These are phyloP conservation scores for Xanthia togata DNA, from an alignment of 2,888 invertebrate species.

Conservation along the genomic window DNA sequence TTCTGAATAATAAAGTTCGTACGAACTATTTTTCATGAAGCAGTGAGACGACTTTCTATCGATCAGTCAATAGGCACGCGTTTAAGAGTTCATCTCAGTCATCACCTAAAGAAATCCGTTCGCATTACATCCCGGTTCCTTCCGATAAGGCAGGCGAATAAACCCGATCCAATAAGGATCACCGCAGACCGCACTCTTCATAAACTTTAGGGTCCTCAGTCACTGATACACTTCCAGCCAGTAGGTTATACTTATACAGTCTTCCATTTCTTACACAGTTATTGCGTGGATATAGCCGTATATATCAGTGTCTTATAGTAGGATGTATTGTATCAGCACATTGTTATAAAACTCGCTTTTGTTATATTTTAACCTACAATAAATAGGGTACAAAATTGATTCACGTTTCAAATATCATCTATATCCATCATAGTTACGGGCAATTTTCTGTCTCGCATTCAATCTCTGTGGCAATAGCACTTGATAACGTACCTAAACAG, in stretches of 20 bases:
- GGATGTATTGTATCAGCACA: conserved; percentile 16
- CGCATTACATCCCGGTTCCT: neutral
- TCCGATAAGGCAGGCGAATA: conserved; percentile 38
- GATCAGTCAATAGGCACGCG: no score
- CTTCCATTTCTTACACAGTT: conserved; percentile 15
- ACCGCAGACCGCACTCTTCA: conserved; percentile 30
- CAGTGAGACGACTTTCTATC: neutral
- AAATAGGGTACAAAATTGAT: no score
- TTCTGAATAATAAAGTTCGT: neutral
- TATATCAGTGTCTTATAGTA: conserved; percentile 13
- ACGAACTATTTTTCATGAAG: neutral
- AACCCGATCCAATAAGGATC: conserved; percentile 52
- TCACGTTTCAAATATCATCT: neutral
- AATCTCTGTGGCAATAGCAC: no score
- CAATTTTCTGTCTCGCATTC: no score
- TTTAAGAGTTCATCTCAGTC: conserved; percentile 12
- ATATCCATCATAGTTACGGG: neutral
- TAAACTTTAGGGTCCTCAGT: conserved; percentile 45
- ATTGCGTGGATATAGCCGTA: conserved; percentile 21
- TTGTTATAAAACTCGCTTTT: conserved; percentile 16
- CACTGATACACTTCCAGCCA: conserved; percentile 23
- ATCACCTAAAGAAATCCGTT: neutral
- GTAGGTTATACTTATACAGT: conserved; percentile 13
- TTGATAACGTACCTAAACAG: neutral
- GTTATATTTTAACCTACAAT: conserved; percentile 2